Percentiles rank a stretch among this genome's conserved stretches.
phyloP scores from a whole-genome alignment of 2,113 vertebrate genomes.

The Solenodon paradoxus region DNA sequence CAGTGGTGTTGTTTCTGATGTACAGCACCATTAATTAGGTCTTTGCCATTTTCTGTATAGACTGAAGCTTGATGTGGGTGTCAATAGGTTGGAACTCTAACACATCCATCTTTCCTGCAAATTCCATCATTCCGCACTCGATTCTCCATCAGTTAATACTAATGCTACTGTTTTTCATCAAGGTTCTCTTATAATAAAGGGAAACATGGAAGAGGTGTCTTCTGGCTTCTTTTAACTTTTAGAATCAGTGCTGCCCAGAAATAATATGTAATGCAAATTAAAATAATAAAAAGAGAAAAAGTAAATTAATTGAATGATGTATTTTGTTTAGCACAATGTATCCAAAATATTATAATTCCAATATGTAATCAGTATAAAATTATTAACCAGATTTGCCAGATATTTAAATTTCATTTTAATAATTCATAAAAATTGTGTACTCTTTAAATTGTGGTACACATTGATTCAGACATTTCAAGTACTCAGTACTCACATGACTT shows the following conservation, averaged over 20 bases:
- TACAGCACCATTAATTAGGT: background rate
- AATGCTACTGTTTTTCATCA: background rate
- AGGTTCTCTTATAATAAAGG: background rate
- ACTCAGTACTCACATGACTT: rapidly evolving
- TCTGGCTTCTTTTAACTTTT: background rate
- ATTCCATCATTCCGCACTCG: background rate
- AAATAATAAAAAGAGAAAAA: background rate
- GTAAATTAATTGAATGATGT: background rate
- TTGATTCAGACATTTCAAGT: background rate
- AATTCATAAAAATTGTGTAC: too few relatives aligned
- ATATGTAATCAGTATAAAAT: background rate
- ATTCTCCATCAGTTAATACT: background rate
- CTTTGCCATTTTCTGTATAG: background rate
- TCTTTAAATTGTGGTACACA: background rate
- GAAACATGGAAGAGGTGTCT: background rate
- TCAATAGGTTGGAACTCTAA: constrained; percentile 15
- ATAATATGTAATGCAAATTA: background rate
- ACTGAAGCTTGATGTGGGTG: background rate
- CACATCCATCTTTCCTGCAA: constrained; percentile 33
- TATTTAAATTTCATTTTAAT: background rate
- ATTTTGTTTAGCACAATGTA: background rate
- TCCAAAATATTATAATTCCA: background rate
- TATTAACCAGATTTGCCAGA: background rate
- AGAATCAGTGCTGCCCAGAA: background rate
- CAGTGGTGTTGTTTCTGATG: background rate